These are phyloP conservation scores for Entelurus aequoreus DNA, from an alignment of 2,113 vertebrate species.

Conservation along the genomic window DNA sequence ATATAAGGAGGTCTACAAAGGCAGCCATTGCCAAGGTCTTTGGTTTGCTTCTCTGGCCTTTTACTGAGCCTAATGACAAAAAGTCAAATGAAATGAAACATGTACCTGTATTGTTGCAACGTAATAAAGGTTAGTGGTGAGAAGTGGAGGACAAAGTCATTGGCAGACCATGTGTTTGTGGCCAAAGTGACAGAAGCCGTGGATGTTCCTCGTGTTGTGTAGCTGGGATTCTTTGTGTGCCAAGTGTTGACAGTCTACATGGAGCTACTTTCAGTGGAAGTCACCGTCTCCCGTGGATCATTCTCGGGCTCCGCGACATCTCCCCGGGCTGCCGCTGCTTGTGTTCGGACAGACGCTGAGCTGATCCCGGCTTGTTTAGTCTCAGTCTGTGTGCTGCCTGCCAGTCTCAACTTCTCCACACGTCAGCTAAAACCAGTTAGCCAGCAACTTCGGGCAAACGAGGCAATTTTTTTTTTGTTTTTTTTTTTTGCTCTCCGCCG, in stretches of 20 bases:
- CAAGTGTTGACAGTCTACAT: constrained; percentile 61
- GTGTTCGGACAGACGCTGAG: constrained; percentile 53
- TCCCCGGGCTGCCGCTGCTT: constrained; percentile 34
- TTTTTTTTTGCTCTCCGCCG: constrained; percentile 18
- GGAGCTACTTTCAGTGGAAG: constrained; percentile 37
- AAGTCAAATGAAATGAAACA: constrained; percentile 46
- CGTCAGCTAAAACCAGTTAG: constrained; percentile 63
- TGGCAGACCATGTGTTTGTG: constrained; percentile 43
- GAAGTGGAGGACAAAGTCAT: constrained; percentile 37
- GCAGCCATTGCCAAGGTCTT: constrained; percentile 23
- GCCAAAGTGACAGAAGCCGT: constrained; percentile 39
- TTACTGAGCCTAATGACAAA: neutral
- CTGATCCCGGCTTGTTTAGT: constrained; percentile 67
- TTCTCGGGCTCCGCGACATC: constrained; percentile 53
- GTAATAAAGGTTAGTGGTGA: constrained; percentile 37
- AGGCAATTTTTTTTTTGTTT: constrained; percentile 23
- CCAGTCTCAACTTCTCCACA: constrained; percentile 65
- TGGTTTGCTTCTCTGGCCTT: constrained; percentile 37
- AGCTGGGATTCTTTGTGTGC: constrained; percentile 59
- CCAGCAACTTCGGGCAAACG: constrained; percentile 55
- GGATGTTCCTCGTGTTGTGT: constrained; percentile 51
- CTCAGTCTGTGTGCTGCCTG: constrained; percentile 67
- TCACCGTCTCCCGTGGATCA: constrained; percentile 47
- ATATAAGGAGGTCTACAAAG: constrained; percentile 26
- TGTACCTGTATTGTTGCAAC: constrained; percentile 60